Evolutionary conservation across 2,113 vertebrate species (phyloP).

Genomic region (Chionis minor): DNA sequence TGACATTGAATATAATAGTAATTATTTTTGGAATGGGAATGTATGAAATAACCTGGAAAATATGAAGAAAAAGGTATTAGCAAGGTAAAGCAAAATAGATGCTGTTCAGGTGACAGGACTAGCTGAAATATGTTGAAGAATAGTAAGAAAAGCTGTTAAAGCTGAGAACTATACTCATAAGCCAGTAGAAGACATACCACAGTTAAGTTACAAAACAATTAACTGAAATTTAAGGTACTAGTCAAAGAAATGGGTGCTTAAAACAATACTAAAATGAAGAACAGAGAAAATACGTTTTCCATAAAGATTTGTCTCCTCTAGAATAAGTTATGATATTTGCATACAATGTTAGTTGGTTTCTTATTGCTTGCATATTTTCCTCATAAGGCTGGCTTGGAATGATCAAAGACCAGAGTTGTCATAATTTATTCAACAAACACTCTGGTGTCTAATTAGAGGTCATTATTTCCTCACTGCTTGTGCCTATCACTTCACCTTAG

Average conservation of each 20-base stretch:
- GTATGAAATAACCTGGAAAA: neutral
- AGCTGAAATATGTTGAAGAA: neutral
- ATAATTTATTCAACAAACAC: conserved; percentile 13
- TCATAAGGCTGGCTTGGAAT: neutral
- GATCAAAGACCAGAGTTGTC: neutral
- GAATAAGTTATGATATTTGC: neutral
- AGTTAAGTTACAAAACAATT: neutral
- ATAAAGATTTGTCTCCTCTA: neutral
- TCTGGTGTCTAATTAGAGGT: neutral
- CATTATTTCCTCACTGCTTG: neutral
- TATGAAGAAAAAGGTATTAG: neutral
- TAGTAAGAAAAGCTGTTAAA: neutral
- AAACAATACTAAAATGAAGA: neutral
- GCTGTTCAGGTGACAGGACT: neutral
- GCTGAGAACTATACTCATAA: neutral
- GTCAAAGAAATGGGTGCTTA: neutral
- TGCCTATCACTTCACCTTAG: neutral
- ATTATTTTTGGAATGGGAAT: neutral
- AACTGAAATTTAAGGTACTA: neutral
- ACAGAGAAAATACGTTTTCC: neutral
- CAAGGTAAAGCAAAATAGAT: neutral
- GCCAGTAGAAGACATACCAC: neutral
- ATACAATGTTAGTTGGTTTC: neutral
- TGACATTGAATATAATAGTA: neutral
- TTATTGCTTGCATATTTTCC: neutral